Conservation (phyloP, 2,113 vertebrate genomes). For the Sinosuthora webbiana region DNA sequence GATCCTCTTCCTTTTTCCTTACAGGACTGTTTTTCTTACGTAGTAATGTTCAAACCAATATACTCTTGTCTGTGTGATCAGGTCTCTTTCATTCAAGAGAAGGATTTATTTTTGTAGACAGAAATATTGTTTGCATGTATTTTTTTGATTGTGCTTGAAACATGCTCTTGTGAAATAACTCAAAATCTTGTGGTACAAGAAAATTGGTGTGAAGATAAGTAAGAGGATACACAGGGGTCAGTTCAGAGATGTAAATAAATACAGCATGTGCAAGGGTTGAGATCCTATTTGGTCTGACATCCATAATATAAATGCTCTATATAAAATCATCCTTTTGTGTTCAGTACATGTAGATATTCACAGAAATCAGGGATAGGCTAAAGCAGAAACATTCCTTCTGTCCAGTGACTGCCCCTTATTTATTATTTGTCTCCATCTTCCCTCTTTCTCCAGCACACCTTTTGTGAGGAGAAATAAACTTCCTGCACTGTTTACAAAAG, state of each 20-base stretch:
- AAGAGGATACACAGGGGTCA: background rate
- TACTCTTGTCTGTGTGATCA: accelerated
- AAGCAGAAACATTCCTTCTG: background rate
- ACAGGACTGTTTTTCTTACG: background rate
- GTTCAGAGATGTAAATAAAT: background rate
- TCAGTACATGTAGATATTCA: background rate
- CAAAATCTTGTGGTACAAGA: background rate
- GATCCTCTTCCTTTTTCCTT: background rate
- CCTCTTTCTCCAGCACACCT: background rate
- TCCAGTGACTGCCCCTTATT: background rate
- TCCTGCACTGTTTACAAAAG: background rate
- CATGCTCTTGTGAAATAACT: background rate
- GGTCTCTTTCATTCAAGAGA: background rate
- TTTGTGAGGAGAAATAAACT: background rate
- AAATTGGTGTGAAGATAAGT: background rate
- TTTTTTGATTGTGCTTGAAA: background rate
- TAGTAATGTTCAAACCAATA: background rate
- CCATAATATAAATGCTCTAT: background rate
- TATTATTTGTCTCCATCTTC: background rate
- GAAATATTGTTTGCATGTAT: background rate
- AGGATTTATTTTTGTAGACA: background rate
- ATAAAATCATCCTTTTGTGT: background rate
- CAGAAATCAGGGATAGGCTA: background rate
- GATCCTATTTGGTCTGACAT: background rate
- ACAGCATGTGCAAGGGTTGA: background rate